Conservation (phyloP, 2,113 vertebrate genomes). For the Aegithalos caudatus region DNA sequence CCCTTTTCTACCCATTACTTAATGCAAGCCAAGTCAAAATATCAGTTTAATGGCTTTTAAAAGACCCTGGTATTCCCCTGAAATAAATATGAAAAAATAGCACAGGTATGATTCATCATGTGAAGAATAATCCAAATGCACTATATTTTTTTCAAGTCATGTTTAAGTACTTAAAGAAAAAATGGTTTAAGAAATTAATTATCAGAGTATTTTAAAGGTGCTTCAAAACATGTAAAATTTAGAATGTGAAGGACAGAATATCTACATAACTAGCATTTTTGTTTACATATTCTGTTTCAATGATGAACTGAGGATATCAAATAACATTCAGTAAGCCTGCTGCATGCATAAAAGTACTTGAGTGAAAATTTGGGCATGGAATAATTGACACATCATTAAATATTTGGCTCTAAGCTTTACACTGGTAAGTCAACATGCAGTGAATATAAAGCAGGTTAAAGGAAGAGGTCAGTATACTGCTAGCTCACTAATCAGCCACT, state of each 20-base stretch:
- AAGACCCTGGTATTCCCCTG: not conserved
- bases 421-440: not conserved
- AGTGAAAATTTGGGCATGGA: not conserved
- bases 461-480: not conserved
- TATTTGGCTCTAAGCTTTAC: not conserved
- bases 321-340: not conserved
- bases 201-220: not conserved
- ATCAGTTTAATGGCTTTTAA: not conserved
- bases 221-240: not conserved
- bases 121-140: not conserved
- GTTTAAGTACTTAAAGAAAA: not conserved
- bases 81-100: not conserved
- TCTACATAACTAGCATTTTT: not conserved
- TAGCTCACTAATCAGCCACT: not conserved
- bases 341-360: not conserved
- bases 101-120: not conserved
- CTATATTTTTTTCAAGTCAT: not conserved
- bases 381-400: not conserved
- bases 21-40: slow-evolving; percentile 8
- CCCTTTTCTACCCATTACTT: slow-evolving; percentile 39
- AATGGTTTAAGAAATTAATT: not conserved
- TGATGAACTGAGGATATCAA: not conserved
- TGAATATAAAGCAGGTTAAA: slow-evolving; percentile 21
- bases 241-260: not conserved
- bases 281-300: not conserved